These are phyloP conservation scores for Troilus luridus DNA, from an alignment of 2,888 invertebrate species.

Conservation along the genomic window DNA sequence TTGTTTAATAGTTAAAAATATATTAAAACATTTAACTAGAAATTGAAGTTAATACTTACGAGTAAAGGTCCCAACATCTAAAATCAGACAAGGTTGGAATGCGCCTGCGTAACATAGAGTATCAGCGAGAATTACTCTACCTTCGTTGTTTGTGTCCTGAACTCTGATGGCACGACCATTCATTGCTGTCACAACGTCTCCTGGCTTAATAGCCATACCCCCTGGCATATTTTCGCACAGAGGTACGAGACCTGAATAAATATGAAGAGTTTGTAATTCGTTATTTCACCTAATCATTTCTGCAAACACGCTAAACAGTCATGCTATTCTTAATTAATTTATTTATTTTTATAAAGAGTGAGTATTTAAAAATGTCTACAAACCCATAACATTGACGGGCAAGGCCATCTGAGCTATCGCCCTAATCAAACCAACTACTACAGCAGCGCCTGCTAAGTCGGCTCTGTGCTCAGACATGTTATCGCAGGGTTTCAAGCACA, in stretches of 20 bases:
- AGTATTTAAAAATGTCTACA: neutral
- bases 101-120: constrained; percentile 71
- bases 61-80: constrained; percentile 80
- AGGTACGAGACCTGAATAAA: constrained; percentile 68
- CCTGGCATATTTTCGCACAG: constrained; percentile 72
- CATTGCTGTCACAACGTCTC: constrained; percentile 70
- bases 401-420: constrained; percentile 64
- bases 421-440: constrained; percentile 65
- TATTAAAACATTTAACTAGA: too few species aligned
- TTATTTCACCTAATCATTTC: too few species aligned
- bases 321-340: too few species aligned
- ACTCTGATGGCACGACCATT: constrained; percentile 77
- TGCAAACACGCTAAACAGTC: too few species aligned
- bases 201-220: constrained; percentile 74
- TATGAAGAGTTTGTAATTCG: too few species aligned
- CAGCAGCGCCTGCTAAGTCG: constrained; percentile 65
- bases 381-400: constrained; percentile 64
- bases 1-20: too few species aligned
- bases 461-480: constrained; percentile 63
- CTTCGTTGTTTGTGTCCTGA: constrained; percentile 74
- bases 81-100: constrained; percentile 75
- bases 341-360: too few species aligned
- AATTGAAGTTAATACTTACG: neutral
- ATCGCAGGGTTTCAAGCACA: constrained; percentile 72
- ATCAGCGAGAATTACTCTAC: constrained; percentile 68